Evolutionary conservation across 2,888 invertebrate genomes (phyloP).

Genomic region (Anorthoa munda): DNA sequence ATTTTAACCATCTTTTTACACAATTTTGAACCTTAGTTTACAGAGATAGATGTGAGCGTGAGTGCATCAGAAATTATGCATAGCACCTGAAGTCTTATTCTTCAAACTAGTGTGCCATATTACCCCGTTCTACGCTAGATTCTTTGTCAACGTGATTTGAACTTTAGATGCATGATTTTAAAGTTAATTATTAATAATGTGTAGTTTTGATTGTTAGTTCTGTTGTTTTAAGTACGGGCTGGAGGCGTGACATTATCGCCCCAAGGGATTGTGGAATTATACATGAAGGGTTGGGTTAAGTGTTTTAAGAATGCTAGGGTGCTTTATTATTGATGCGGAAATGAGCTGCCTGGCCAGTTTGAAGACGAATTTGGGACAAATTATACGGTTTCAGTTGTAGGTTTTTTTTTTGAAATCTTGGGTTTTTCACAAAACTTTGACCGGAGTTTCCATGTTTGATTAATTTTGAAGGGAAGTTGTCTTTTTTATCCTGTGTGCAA

Average conservation of each 20-base stretch:
- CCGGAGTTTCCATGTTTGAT: not conserved
- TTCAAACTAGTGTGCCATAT: conserved; percentile 84
- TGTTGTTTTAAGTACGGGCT: conserved; percentile 84
- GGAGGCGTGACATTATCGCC: conserved; percentile 90
- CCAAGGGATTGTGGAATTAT: conserved; percentile 86
- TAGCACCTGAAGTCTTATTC: conserved; percentile 86
- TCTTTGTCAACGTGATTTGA: conserved; percentile 50
- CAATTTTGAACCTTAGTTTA: conserved; percentile 44
- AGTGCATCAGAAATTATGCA: conserved; percentile 60
- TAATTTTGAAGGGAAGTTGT: not conserved
- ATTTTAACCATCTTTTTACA: conserved; percentile 40
- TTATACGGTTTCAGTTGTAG: conserved; percentile 38
- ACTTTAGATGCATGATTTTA: conserved; percentile 52
- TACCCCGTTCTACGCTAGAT: conserved; percentile 78
- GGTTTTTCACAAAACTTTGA: not conserved
- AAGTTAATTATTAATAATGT: conserved; percentile 60
- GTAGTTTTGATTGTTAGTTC: conserved; percentile 75
- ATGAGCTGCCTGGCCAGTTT: conserved; percentile 71
- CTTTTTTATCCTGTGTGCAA: not conserved
- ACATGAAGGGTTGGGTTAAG: conserved; percentile 88
- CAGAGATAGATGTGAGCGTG: conserved; percentile 59
- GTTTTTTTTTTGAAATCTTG: conserved; percentile 2
- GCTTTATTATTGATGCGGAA: conserved; percentile 83
- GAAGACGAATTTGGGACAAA: conserved; percentile 43
- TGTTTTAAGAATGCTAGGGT: conserved; percentile 78